Evolutionary conservation across 2,888 invertebrate species (phyloP).

Genomic region (Drosophila algonquin): DNA sequence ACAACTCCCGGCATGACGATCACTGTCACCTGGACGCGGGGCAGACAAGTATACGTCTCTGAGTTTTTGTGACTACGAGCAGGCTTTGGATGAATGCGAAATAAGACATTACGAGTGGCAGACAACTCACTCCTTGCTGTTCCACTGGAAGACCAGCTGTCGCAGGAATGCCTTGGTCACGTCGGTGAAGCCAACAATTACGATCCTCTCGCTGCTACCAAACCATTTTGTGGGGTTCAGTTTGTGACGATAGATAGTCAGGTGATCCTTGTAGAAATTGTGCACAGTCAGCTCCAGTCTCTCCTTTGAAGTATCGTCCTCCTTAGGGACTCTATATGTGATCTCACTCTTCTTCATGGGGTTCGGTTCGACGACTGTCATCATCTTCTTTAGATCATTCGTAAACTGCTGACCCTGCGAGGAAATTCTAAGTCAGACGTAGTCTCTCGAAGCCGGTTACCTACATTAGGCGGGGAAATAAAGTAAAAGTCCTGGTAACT

Average conservation of each 20-base stretch:
- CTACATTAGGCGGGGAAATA: conserved; percentile 48
- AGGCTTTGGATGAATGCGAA: too few species aligned
- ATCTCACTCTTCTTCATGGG: conserved; percentile 47
- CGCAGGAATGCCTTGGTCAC: conserved; percentile 75
- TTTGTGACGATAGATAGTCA: conserved; percentile 62
- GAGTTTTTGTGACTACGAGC: conserved; percentile 54
- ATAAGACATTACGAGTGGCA: neutral
- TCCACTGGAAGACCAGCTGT: conserved; percentile 73
- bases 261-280: conserved; percentile 49
- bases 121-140: conserved; percentile 60
- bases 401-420: conserved; percentile 39
- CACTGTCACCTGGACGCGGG: conserved; percentile 66
- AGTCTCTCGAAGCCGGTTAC: neutral
- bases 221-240: conserved; percentile 58
- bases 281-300: conserved; percentile 6
- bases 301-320: neutral
- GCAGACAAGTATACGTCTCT: conserved; percentile 59
- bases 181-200: conserved; percentile 76
- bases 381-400: conserved; percentile 69
- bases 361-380: conserved; percentile 75
- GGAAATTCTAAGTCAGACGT: neutral
- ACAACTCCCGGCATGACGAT: conserved; percentile 66
- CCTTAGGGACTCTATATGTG: neutral
- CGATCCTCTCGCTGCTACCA: conserved; percentile 57
- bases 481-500: conserved; percentile 66